Evolutionary conservation across 2,888 invertebrate species (phyloP).

Genomic region (Hydroisotoma schaefferi): DNA sequence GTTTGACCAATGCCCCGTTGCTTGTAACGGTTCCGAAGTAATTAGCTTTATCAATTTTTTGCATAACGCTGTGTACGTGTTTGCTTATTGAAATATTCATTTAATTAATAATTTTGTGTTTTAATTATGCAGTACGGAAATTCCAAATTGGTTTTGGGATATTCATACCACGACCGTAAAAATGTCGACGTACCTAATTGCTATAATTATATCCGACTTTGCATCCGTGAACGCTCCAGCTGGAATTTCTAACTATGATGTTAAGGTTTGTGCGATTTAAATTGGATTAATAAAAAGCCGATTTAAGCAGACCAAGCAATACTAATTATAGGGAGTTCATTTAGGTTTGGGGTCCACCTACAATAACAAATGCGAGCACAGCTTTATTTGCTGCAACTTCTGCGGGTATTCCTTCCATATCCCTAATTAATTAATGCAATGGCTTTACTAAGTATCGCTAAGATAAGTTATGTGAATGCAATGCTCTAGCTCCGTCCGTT

Average conservation of each 20-base stretch:
- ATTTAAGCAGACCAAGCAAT: no score
- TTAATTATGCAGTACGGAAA: conserved; percentile 13
- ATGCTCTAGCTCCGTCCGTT: no score
- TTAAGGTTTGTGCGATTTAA: conserved; percentile 15
- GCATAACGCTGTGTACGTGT: no score
- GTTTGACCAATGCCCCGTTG: conserved; percentile 5
- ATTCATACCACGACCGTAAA: conserved; percentile 13
- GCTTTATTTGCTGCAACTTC: conserved; percentile 26
- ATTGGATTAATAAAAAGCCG: neutral
- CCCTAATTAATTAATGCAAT: no score
- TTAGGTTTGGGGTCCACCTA: conserved; percentile 38
- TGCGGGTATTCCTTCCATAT: no score
- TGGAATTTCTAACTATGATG: conserved; percentile 17
- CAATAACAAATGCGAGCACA: conserved; percentile 18
- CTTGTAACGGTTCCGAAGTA: neutral
- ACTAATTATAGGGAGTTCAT: neutral
- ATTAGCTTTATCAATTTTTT: neutral
- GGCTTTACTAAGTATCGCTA: no score
- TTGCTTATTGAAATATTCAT: no score
- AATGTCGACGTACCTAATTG: conserved; percentile 38
- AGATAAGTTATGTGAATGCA: no score
- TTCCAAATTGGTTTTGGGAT: conserved; percentile 36
- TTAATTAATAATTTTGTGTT: neutral
- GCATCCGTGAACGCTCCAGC: conserved; percentile 14
- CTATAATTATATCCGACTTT: conserved; percentile 39